phyloP scores from a whole-genome alignment of 2,888 invertebrate species.

The Nephrotoma guestfalica region DNA sequence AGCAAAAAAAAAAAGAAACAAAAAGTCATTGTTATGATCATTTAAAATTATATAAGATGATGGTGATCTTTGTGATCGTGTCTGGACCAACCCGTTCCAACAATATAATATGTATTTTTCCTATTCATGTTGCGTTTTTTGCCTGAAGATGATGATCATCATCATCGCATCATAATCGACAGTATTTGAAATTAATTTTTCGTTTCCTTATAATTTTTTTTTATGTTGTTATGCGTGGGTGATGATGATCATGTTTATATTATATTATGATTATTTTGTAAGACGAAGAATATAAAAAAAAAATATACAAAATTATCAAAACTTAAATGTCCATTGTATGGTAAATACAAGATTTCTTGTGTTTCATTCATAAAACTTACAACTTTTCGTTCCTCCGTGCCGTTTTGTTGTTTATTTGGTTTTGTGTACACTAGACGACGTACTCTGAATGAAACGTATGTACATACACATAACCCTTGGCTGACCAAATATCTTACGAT shows the following conservation, averaged over 20 bases:
- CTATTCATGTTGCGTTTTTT: not conserved
- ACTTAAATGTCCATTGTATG: not conserved
- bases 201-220: not conserved
- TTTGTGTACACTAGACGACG: not conserved
- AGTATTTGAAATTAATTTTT: not conserved
- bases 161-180: not conserved
- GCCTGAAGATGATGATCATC: not conserved
- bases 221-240: not conserved
- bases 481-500: not conserved
- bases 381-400: not conserved
- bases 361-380: not conserved
- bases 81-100: not conserved
- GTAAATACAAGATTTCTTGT: not conserved
- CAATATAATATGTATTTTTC: not conserved
- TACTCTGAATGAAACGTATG: not conserved
- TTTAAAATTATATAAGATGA: not conserved
- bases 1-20: not conserved
- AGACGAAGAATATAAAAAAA: not conserved
- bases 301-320: not conserved
- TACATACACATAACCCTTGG: not conserved
- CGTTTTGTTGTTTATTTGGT: not conserved
- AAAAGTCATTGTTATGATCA: not conserved
- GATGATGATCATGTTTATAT: not conserved
- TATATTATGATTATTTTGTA: not conserved
- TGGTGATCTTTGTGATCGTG: not conserved